Evolutionary conservation across 2,113 vertebrate species (phyloP).

Genomic region (Aptenodytes forsteri): DNA sequence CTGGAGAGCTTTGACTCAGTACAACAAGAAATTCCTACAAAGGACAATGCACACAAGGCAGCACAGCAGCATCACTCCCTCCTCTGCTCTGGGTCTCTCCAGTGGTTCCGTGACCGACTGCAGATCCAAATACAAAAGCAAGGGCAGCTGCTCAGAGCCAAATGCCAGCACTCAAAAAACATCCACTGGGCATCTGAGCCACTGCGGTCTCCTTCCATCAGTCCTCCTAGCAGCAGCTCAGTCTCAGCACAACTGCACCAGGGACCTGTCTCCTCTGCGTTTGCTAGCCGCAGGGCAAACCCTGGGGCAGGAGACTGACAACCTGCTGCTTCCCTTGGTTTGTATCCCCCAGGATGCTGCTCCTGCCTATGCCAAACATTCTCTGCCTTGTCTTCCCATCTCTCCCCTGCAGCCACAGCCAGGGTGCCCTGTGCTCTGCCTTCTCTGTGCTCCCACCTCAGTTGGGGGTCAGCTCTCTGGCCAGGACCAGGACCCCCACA

Average conservation of each 20-base stretch:
- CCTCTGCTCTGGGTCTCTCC: not conserved
- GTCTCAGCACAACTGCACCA: not conserved
- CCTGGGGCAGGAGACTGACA: not conserved
- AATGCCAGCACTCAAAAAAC: not conserved
- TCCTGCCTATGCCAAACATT: not conserved
- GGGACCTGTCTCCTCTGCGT: not conserved
- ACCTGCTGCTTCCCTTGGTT: rapidly evolving
- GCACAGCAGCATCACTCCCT: not conserved
- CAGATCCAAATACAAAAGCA: not conserved
- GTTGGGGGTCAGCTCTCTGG: not conserved
- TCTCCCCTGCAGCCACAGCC: not conserved
- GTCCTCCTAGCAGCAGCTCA: not conserved
- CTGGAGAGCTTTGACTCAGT: not conserved
- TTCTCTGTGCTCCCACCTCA: not conserved
- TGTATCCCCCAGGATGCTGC: not conserved
- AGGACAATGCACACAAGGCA: not conserved
- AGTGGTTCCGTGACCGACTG: not conserved
- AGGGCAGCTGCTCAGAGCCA: not conserved
- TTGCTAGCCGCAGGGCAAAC: not conserved
- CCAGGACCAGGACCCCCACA: not conserved
- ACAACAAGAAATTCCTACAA: not conserved
- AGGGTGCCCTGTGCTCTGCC: not conserved
- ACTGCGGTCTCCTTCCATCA: not conserved
- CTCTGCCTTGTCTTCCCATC: not conserved
- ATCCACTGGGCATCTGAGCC: not conserved